These are phyloP conservation scores for Ctenicera cuprea DNA, from an alignment of 2,888 invertebrate species.

Conservation along the genomic window DNA sequence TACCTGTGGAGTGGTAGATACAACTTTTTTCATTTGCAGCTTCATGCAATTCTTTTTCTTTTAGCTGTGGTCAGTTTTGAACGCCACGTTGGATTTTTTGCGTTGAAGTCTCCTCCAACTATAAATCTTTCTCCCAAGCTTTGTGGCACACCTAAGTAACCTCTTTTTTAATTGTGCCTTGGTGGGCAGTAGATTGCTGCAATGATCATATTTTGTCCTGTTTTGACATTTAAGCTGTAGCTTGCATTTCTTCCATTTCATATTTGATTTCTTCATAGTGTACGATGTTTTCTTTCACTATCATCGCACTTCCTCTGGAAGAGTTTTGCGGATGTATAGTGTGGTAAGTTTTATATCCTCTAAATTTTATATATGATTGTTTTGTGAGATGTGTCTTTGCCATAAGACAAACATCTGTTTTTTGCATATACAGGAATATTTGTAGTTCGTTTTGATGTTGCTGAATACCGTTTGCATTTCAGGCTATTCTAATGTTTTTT, in stretches of 20 bases:
- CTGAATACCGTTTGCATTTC: slow-evolving; percentile 18
- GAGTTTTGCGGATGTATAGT: slow-evolving; percentile 19
- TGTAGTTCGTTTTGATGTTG: slow-evolving; percentile 30
- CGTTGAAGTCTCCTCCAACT: too few relatives aligned
- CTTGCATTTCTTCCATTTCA: too few relatives aligned
- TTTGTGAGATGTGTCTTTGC: too few relatives aligned
- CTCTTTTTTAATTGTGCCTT: not conserved
- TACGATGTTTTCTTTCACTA: slow-evolving; percentile 18
- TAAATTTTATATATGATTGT: too few relatives aligned
- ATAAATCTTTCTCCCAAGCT: too few relatives aligned
- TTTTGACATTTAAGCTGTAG: slow-evolving; percentile 16
- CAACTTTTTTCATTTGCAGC: not conserved
- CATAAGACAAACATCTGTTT: slow-evolving; percentile 13
- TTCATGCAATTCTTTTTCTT: slow-evolving; percentile 13
- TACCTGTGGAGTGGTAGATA: slow-evolving; percentile 7
- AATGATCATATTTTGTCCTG: slow-evolving; percentile 6
- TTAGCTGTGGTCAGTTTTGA: slow-evolving; percentile 13
- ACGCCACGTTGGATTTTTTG: not conserved
- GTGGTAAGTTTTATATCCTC: too few relatives aligned
- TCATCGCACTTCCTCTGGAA: slow-evolving; percentile 21
- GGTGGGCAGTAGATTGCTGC: slow-evolving; percentile 23
- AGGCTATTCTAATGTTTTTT: slow-evolving; percentile 17
- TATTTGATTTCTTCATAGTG: slow-evolving; percentile 9
- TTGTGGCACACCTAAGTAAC: not conserved
- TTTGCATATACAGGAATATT: slow-evolving; percentile 18